phyloP scores from a whole-genome alignment of 2,113 vertebrate genomes.

The Scatophagus argus region DNA sequence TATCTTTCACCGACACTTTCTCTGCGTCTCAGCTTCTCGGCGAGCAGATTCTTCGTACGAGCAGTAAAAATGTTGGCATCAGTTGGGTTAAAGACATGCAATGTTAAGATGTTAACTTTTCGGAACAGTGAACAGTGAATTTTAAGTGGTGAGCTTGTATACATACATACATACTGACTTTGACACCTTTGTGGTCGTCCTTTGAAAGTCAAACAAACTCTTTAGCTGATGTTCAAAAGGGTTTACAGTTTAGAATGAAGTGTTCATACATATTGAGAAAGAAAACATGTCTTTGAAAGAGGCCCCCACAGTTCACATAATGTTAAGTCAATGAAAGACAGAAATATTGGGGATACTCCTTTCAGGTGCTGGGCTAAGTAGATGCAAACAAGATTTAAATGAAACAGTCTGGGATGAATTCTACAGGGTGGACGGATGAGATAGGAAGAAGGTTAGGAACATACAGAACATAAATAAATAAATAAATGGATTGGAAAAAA shows the following conservation, averaged over 20 bases:
- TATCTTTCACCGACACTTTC: too few species aligned
- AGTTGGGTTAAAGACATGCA: not conserved
- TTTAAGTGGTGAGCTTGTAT: not conserved
- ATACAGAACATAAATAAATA: too few species aligned
- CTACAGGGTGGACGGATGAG: too few species aligned
- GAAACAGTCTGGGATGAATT: too few species aligned
- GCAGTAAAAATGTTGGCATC: not conserved
- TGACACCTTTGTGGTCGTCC: not conserved
- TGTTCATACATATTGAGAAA: not conserved
- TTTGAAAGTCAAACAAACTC: not conserved
- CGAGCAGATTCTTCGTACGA: not conserved
- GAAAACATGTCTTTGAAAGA: not conserved
- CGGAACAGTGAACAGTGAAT: not conserved
- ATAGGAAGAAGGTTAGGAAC: too few species aligned
- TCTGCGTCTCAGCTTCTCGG: not conserved
- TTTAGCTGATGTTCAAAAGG: not conserved
- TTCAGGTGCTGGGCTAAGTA: not conserved
- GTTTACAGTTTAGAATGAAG: not conserved
- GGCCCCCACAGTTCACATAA: not conserved
- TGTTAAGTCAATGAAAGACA: not conserved
- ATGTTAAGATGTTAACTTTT: not conserved
- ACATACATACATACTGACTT: too few species aligned
- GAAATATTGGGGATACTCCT: not conserved
- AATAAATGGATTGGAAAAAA: too few species aligned
- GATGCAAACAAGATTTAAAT: too few species aligned